Base-by-base conservation (phyloP, 2,113 vertebrate genomes). In the Carassius auratus region DNA sequence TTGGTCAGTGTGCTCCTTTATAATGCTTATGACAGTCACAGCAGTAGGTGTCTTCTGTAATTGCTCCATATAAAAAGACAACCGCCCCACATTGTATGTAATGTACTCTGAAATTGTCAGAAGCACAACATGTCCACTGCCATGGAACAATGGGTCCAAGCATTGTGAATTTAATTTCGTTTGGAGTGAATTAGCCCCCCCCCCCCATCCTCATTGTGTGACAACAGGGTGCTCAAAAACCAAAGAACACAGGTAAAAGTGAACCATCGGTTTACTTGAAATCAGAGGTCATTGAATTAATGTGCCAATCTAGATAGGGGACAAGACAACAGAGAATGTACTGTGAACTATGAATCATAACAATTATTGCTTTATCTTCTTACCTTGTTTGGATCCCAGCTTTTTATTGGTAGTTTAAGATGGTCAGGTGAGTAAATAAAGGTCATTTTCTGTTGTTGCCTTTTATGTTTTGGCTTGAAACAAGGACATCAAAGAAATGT, bases 91-190 rank as follows among this genome's bases (percentile, higher is more conserved):
- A 82, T 91, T 87, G 90, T 88, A 84, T 81, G 86, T 93, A 93
- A 94, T 91, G 86, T 64, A 85, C 84, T 92, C 68, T 93, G 92
- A 90, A 92, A 92, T 92, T 93, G 91, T 86, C 87, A 93, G 90
- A 80, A 89, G 91, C 91, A 90, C 89, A 91, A 86, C 77, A 0
- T 88, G 91, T 92, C 91, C 90, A 88, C 83, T 87, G 89, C 89
- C 87, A 91, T 90, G 88, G 89, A 71, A 74, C 91, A 84, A 19
- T 8, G 4, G 71, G 90, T 91, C 88, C 38, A 9, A 30, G 87
- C 77, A 88, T 84, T 87, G 86, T 90, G 64, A 62, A 61, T 86
- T 71, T 83, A 68, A 61, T 84, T 57, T 26, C 26, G n/a, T n/a
- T n/a, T n/a, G n/a, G n/a, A n/a, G n/a, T n/a, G n/a, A n/a, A n/a